Evolutionary conservation across 2,888 invertebrate species (phyloP), one percentile per base, ranked within the genome.

Genomic region (Monopis laevigella): DNA sequence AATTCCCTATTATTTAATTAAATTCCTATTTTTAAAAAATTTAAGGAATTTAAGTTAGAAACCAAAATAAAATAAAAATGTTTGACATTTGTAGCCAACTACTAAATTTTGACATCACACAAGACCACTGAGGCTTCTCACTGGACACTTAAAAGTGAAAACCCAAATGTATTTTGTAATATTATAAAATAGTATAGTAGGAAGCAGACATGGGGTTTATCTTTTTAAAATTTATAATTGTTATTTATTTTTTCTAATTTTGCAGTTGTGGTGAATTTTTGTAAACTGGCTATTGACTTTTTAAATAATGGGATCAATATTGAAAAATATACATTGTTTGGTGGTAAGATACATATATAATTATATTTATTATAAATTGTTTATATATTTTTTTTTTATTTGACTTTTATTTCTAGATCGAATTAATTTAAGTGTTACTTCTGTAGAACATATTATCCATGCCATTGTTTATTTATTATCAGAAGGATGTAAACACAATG

Each of bases 381-480:
- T n/a, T n/a, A n/a, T n/a, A n/a, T n/a, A n/a, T n/a, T n/a, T 3
- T 17, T 10, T 8, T 28, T 38, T 35, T 13, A 38, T 40, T 35
- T 28, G 12, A 32, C 14, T 16, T 39, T 16, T 40, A 21, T 28
- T 66, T 71, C 43, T 69, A 86, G 86, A 86, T 53, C 88, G 87
- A 58, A 59, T 89, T 30, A 65, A 82, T 42, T 80, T 86, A 10
- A 69, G 83, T 24, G 45, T 77, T 7, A 68, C 77, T 46, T 59
- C 65, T 35, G 82, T 89, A 17, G 84, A 85, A 58, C 86, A 86
- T 59, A 81, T 88, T 29, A 83, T 92, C 10, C 87, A 89, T 68
- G 89, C 88, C 13, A 64, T 92, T 40, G 83, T 90, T n/a, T 87
- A 89, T 61, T 74, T 92, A 38, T 70, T 92, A 38, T 69, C 90